phyloP scores from a whole-genome alignment of 2,888 invertebrate genomes.

The Choristoneura rosaceana region DNA sequence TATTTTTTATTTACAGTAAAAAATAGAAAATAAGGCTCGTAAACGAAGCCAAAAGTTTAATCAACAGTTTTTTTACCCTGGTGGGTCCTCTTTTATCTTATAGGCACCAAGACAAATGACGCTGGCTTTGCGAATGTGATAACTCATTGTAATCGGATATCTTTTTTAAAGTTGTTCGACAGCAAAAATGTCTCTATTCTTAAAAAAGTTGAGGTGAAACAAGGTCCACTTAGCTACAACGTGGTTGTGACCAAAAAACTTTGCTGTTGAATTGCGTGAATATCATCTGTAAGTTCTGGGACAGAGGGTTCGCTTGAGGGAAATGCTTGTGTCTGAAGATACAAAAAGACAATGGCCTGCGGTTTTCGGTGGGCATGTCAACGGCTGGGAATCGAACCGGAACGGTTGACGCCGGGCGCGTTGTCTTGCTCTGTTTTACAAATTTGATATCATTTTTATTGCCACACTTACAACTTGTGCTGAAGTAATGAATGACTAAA shows the following conservation, averaged over 20 bases:
- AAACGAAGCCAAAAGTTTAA: neutral
- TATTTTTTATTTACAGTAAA: neutral
- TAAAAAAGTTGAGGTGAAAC: slow-evolving; percentile 24
- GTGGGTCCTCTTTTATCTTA: neutral
- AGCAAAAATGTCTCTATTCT: slow-evolving; percentile 38
- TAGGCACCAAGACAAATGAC: slow-evolving; percentile 14
- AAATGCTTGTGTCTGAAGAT: slow-evolving; percentile 19
- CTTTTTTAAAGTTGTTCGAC: slow-evolving; percentile 32
- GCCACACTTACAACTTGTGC: slow-evolving; percentile 5
- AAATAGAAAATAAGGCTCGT: slow-evolving; percentile 20
- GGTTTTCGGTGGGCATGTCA: slow-evolving; percentile 77
- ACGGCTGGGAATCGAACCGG: slow-evolving; percentile 70
- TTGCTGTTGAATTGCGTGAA: slow-evolving; percentile 31
- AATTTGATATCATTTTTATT: slow-evolving; percentile 47
- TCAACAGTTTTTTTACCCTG: neutral
- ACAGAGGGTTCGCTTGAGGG: slow-evolving; percentile 47
- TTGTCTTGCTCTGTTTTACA: slow-evolving; percentile 45
- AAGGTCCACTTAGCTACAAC: slow-evolving; percentile 19
- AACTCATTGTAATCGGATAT: slow-evolving; percentile 34
- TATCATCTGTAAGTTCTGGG: slow-evolving; percentile 40
- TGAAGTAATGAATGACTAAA: neutral
- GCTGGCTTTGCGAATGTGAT: slow-evolving; percentile 30
- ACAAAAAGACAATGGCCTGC: slow-evolving; percentile 71
- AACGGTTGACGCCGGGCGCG: slow-evolving; percentile 59
- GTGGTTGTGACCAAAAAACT: slow-evolving; percentile 21